Conservation (phyloP, 2,113 vertebrate genomes). For the Plotosus lineatus region DNA sequence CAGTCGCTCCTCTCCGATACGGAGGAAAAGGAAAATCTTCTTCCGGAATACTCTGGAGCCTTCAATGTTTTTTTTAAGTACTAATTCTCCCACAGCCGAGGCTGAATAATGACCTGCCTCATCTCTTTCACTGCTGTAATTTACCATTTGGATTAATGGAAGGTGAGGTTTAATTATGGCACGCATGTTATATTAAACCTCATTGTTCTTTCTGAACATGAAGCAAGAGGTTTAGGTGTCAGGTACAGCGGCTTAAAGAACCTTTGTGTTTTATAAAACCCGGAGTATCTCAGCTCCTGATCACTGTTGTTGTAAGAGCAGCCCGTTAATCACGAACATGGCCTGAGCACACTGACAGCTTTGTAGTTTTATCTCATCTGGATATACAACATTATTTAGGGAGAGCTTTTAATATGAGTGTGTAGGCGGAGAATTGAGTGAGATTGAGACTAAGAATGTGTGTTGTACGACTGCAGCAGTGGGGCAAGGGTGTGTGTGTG, state of each 20-base stretch:
- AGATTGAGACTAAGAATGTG: too few species aligned
- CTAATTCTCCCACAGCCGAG: slow-evolving; percentile 12
- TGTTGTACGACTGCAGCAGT: too few species aligned
- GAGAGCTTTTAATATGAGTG: neutral
- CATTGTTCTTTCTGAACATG: slow-evolving; percentile 50
- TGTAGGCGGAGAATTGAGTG: too few species aligned
- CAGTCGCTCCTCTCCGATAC: slow-evolving; percentile 8
- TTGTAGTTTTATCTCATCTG: neutral
- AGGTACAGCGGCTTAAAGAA: slow-evolving; percentile 8
- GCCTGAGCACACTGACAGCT: too few species aligned
- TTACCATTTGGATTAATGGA: slow-evolving; percentile 46
- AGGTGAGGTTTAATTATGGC: slow-evolving; percentile 53
- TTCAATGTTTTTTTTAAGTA: slow-evolving; percentile 45
- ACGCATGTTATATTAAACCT: slow-evolving; percentile 51
- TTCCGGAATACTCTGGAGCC: slow-evolving; percentile 21
- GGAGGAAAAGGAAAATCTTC: slow-evolving; percentile 15
- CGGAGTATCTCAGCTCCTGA: too few species aligned
- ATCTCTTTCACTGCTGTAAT: slow-evolving; percentile 38
- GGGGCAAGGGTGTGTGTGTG: too few species aligned
- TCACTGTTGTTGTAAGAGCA: neutral
- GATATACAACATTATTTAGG: neutral
- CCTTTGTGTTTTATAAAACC: too few species aligned
- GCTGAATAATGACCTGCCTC: slow-evolving; percentile 43
- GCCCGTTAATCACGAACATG: slow-evolving; percentile 17
- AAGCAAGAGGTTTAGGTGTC: slow-evolving; percentile 17